Base-by-base conservation (phyloP, 2,888 invertebrate genomes). In the Drosophila quinaria region DNA sequence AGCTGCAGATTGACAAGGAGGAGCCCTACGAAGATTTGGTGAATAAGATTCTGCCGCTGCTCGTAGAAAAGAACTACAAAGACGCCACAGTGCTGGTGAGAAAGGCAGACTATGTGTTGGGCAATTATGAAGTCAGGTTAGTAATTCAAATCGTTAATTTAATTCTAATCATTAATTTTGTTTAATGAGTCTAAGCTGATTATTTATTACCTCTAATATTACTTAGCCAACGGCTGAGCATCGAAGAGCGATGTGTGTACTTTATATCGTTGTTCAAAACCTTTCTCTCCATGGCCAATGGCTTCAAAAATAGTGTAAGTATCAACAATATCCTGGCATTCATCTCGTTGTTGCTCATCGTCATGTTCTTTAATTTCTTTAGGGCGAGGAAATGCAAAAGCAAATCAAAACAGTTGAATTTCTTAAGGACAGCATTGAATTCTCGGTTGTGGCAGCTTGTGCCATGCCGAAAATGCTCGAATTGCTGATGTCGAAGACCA, bases 321-420 rank as follows among this genome's bases (percentile, higher is more conserved):
- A 44, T 5, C n/a, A 15, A 37, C 3, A 4, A 2, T 9, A 19
- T 10, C n/a, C 6, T 13, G 10, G 9, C 8, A 8, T 19, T 17
- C 5, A 5, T n/a, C 0, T 29, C 29, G 8, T 8, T 11, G 15
- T 46, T 3, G 0, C 8, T 17, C 0, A n/a, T 17, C 15, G 22
- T n/a, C 1, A 1, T 5, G 35, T 11, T 19, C 13, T 15, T 25
- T 41, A 6, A 11, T 25, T 22, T 59, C 42, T 66, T 3, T 51
- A 93, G 92, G 90, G 93, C 80, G 94, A 95, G 81, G 93, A 94
- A 71, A 90, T 95, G 55, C 94, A 94, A 68, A 94, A 94, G 56
- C 94, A 94, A 90, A 95, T 95, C 73, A 94, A 93, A 70, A 93
- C 95, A 4, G 95, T 97, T 0, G 94, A 95, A 54, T 97, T 96